phyloP scores from a whole-genome alignment of 2,797 vertebrate genomes.

The Sebastes dallii region DNA sequence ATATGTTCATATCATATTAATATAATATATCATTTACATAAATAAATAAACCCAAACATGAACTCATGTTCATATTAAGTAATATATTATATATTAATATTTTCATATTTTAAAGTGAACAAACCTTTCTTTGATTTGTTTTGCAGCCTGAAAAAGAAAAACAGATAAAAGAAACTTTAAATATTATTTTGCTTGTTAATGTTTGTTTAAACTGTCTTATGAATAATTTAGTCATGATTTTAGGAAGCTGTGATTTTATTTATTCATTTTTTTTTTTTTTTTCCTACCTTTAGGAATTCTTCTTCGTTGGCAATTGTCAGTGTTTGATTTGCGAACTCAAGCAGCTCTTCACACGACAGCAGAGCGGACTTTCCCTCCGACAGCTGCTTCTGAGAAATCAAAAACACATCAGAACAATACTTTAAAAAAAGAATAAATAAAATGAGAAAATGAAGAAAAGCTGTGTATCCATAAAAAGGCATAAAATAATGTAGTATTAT shows the following conservation, averaged over 20 bases:
- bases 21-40: too few species aligned
- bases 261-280: not conserved
- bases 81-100: not conserved
- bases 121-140: conserved; percentile 97
- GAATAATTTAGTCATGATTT: not conserved
- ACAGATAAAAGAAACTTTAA: conserved; percentile 38
- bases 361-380: conserved; percentile 46
- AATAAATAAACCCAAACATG: conserved; percentile 56
- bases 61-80: not conserved
- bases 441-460: not conserved
- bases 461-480: not conserved
- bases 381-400: conserved; percentile 45
- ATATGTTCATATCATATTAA: too few species aligned
- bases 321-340: conserved; percentile 50
- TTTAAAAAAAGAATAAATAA: not conserved
- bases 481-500: too few species aligned
- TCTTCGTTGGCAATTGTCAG: conserved; percentile 51
- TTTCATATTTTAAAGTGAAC: conserved; percentile 48
- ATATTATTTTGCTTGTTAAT: not conserved
- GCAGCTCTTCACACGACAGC: conserved; percentile 53
- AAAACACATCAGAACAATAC: not conserved
- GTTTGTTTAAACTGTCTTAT: not conserved
- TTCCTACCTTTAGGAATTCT: conserved; percentile 50
- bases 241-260: not conserved
- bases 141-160: conserved; percentile 88